These are phyloP conservation scores for Perognathus longimembris DNA, from an alignment of 2,113 vertebrate genomes.

Conservation along the genomic window DNA sequence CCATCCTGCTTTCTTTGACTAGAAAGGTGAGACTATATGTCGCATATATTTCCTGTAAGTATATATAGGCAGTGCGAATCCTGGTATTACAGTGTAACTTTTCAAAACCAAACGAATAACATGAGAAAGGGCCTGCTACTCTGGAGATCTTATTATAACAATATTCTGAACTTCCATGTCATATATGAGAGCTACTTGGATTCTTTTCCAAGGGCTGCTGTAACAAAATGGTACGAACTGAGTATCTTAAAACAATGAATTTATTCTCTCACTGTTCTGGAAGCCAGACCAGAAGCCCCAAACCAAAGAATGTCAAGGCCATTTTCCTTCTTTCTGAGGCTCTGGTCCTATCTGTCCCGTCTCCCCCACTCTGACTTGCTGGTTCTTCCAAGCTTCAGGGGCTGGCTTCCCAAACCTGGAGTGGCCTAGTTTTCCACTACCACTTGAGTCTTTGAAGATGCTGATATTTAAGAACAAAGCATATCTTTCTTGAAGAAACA, in stretches of 20 bases:
- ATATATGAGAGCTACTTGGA: neutral
- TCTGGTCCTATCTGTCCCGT: neutral
- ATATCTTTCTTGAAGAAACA: neutral
- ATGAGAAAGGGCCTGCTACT: neutral
- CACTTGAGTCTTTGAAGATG: neutral
- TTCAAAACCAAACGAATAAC: conserved; percentile 18
- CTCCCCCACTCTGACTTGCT: neutral
- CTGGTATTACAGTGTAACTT: conserved; percentile 40
- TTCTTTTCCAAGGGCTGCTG: neutral
- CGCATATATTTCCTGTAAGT: conserved; percentile 56
- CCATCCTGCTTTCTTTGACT: conserved; percentile 95
- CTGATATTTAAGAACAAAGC: neutral
- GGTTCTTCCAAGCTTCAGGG: too few relatives aligned
- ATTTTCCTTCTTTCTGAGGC: neutral
- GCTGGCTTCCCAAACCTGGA: neutral
- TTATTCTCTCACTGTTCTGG: neutral
- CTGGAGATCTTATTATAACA: neutral
- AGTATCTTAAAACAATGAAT: neutral
- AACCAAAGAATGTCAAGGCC: neutral
- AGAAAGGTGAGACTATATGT: conserved; percentile 90
- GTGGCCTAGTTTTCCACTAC: neutral
- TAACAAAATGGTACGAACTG: neutral
- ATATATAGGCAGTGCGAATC: neutral
- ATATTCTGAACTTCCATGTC: neutral
- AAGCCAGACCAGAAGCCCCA: neutral